Evolutionary conservation across 2,888 invertebrate genomes (phyloP), one percentile per base, ranked within the genome.

Genomic region (Gibbula magus): DNA sequence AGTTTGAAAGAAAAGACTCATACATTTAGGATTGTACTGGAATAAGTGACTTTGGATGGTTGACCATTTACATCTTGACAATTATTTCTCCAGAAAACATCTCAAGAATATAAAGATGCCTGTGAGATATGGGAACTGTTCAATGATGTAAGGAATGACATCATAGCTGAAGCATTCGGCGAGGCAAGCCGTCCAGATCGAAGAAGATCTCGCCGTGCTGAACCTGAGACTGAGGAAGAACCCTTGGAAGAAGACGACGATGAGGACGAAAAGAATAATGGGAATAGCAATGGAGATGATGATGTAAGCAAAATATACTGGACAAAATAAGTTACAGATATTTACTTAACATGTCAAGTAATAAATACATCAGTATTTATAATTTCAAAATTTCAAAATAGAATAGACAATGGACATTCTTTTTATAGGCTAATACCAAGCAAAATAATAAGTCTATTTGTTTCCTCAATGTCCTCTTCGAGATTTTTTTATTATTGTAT

Each of bases 51-150:
- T 25, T 16, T 61, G 25, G 29, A 61, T 29, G 22, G 16, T 16
- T 20, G 22, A 16, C 29, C 32, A 25, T 5, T 61, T 0, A 25
- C 13, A 29, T 29, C 25, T 22, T 61, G 16, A 54, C 2, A 54
- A 54, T 54, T 54, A 7, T 61, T 29, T 61, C 61, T 88, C 76
- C 87, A 98, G 94, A 94, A 95, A 20, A 96, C 95, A 76, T 95
- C 96, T 0, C 94, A 95, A 29, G 99, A 99, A 91, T 96, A 97
- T 92, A 96, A 96, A 92, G 98, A 99, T 94, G 98, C 99, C 0
- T 95, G 95, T 84, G 96, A 97, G 77, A 93, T 99, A 66, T 96
- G 97, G 96, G 97, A 97, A 22, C 94, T 98, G 67, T 98, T 96
- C 91, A 93, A 95, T 79, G 94, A 94, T 79, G 94, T 94, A 39